Conservation (phyloP, 2,113 vertebrate genomes). For the Nettapus auritus region DNA sequence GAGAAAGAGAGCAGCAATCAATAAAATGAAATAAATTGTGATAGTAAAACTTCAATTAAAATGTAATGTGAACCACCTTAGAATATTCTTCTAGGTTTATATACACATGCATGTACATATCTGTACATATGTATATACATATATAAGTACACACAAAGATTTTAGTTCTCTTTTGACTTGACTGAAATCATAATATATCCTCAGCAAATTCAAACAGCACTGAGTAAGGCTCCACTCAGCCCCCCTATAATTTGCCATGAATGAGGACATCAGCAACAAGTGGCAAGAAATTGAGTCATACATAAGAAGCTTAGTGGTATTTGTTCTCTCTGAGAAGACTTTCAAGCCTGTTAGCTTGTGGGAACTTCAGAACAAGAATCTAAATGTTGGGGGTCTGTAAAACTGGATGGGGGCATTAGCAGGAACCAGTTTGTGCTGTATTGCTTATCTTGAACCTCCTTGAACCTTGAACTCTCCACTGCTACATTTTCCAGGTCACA, state of each 20-base stretch:
- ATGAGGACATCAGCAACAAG: neutral
- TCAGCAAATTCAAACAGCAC: neutral
- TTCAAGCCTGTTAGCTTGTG: neutral
- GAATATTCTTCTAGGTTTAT: neutral
- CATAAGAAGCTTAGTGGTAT: neutral
- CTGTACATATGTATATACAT: neutral
- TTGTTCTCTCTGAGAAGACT: neutral
- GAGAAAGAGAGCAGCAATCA: neutral
- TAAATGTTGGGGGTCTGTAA: neutral
- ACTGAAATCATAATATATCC: neutral
- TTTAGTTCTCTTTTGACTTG: neutral
- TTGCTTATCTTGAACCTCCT: neutral
- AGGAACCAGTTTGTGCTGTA: neutral
- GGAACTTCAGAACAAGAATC: neutral
- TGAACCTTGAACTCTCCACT: neutral
- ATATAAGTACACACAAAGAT: neutral
- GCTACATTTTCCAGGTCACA: neutral
- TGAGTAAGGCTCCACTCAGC: neutral
- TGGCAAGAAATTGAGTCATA: neutral
- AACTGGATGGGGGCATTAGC: neutral
- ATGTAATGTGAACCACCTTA: neutral
- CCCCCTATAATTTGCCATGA: neutral
- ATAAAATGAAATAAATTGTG: neutral
- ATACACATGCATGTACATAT: neutral
- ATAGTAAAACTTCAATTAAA: neutral